Conservation (phyloP, 2,888 invertebrate genomes). For the Idaea biselata region DNA sequence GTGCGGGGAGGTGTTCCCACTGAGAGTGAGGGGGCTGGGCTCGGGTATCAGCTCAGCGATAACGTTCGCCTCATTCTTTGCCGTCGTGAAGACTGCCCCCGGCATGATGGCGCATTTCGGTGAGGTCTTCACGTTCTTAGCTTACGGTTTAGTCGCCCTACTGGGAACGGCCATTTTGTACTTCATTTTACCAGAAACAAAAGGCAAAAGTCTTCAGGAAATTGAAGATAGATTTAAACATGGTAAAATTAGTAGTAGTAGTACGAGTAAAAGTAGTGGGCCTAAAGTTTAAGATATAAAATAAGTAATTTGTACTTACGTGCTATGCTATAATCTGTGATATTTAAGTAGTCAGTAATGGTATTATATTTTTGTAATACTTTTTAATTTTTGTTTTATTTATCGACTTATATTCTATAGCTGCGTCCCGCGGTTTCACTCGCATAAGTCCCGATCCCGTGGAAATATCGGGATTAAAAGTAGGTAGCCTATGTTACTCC, state of each 20-base stretch:
- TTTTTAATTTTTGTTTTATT: slow-evolving; percentile 31
- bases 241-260: slow-evolving; percentile 27
- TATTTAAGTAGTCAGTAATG: slow-evolving; percentile 53
- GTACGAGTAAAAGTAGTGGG: slow-evolving; percentile 29
- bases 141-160: slow-evolving; percentile 81
- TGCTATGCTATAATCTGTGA: slow-evolving; percentile 65
- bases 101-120: slow-evolving; percentile 80
- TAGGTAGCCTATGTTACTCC: no score
- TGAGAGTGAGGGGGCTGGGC: slow-evolving; percentile 82
- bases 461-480: no score
- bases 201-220: slow-evolving; percentile 84
- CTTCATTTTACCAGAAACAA: slow-evolving; percentile 84
- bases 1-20: slow-evolving; percentile 87
- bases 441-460: neutral
- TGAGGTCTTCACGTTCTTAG: slow-evolving; percentile 81
- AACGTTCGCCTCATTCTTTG: slow-evolving; percentile 83
- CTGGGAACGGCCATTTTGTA: slow-evolving; percentile 81
- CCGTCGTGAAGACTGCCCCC: slow-evolving; percentile 85
- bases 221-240: slow-evolving; percentile 82
- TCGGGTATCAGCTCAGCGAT: slow-evolving; percentile 84
- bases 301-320: slow-evolving; percentile 31
- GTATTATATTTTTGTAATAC: slow-evolving; percentile 24
- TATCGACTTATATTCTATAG: slow-evolving; percentile 11
- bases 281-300: slow-evolving; percentile 45
- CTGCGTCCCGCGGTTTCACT: neutral